These are phyloP conservation scores for Catalaphyllia jardinei DNA, from an alignment of 64 coral and sea anemone species.

Conservation along the genomic window DNA sequence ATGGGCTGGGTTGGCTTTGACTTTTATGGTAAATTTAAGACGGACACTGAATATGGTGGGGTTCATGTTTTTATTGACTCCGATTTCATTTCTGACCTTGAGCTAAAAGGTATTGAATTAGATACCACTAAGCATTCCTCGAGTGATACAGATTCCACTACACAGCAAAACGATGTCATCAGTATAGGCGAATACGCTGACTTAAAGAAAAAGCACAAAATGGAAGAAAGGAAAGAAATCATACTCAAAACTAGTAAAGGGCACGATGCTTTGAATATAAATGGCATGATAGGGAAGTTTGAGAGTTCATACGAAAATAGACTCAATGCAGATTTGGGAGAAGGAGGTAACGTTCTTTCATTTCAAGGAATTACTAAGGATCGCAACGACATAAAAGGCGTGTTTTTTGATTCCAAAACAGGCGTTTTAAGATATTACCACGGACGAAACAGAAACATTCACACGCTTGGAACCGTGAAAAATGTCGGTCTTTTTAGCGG, in stretches of 20 bases:
- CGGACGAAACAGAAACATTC: slow-evolving; percentile 19
- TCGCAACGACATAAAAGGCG: background rate
- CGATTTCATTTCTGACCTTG: background rate
- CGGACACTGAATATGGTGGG: background rate
- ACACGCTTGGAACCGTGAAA: background rate
- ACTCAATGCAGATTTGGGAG: background rate
- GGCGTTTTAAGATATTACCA: slow-evolving; percentile 25
- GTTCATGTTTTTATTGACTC: background rate
- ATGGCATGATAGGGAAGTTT: background rate
- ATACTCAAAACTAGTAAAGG: background rate
- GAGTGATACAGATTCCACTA: background rate
- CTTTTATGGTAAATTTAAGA: slow-evolving; percentile 5
- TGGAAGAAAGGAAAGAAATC: background rate
- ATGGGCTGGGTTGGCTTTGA: background rate
- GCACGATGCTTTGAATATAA: background rate
- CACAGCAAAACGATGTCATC: background rate
- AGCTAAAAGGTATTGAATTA: background rate
- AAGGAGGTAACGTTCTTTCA: background rate
- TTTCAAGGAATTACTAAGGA: slow-evolving; percentile 20
- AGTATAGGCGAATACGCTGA: background rate
- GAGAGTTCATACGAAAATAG: background rate
- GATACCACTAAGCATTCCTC: background rate
- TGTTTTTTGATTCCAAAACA: slow-evolving; percentile 1
- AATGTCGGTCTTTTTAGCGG: background rate
- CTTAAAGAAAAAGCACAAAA: background rate